Evolutionary conservation across 2,888 invertebrate species (phyloP).

Genomic region (Tachina fera): DNA sequence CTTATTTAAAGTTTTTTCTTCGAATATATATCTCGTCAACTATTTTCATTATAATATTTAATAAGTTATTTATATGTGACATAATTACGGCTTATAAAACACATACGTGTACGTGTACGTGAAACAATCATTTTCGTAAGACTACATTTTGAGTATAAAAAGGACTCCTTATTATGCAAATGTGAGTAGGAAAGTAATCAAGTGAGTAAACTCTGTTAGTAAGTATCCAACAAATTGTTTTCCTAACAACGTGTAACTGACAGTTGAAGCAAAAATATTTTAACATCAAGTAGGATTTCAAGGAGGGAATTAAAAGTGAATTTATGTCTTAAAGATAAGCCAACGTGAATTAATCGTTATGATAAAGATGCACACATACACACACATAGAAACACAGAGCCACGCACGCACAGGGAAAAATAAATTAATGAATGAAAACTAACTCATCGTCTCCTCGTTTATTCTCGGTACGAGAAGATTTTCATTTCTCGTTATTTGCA

Average conservation of each 20-base stretch:
- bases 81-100: conserved; percentile 18
- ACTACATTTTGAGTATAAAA: not conserved
- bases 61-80: conserved; percentile 22
- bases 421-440: conserved; percentile 1
- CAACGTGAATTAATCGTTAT: conserved; percentile 67
- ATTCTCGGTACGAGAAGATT: conserved; percentile 7
- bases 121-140: not conserved
- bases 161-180: conserved; percentile 23
- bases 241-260: conserved; percentile 61
- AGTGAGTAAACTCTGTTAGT: conserved; percentile 49
- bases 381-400: conserved; percentile 4
- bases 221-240: conserved; percentile 60
- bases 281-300: conserved; percentile 60
- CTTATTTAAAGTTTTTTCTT: no score
- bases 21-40: no score
- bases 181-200: not conserved
- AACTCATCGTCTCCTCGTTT: not conserved
- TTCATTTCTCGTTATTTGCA: conserved; percentile 16
- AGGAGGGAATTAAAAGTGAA: conserved; percentile 63
- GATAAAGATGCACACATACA: conserved; percentile 36
- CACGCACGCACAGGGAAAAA: not conserved
- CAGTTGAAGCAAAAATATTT: conserved; percentile 63
- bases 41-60: conserved; percentile 42
- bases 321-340: conserved; percentile 68
- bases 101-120: not conserved